Percentiles rank a stretch among this genome's conserved stretches.
These are phyloP conservation scores for Hyla sarda DNA, from an alignment of 2,113 vertebrate genomes.

Conservation along the genomic window DNA sequence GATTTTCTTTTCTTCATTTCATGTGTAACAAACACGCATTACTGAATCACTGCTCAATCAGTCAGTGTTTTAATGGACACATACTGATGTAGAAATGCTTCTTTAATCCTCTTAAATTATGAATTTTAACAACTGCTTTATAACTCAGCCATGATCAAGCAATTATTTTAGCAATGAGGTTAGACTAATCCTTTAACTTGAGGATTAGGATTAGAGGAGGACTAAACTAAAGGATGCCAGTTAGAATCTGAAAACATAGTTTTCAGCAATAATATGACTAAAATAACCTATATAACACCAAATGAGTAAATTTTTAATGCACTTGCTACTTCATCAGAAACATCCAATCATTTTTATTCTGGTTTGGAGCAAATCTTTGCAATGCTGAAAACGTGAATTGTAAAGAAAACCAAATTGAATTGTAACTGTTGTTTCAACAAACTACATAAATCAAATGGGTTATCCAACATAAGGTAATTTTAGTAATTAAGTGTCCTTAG, in stretches of 20 bases:
- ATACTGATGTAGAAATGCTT: slow-evolving; percentile 32
- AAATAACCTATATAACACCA: not conserved
- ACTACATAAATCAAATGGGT: too few species aligned
- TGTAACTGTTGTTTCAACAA: too few species aligned
- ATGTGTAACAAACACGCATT: not conserved
- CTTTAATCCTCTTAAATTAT: slow-evolving; percentile 47
- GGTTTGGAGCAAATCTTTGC: too few species aligned
- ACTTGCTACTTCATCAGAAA: not conserved
- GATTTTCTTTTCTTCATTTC: not conserved
- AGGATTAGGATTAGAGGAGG: slow-evolving; percentile 30
- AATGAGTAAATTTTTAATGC: not conserved
- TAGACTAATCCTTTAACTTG: slow-evolving; percentile 51
- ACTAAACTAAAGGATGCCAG: not conserved
- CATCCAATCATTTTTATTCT: not conserved
- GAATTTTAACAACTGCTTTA: slow-evolving; percentile 37
- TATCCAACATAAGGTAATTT: too few species aligned
- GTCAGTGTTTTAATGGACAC: slow-evolving; percentile 2
- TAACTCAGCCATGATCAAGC: slow-evolving; percentile 36
- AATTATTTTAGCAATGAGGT: slow-evolving; percentile 49
- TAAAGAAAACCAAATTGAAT: too few species aligned
- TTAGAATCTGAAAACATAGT: slow-evolving; percentile 9
- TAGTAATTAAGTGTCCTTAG: too few species aligned
- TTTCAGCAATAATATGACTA: not conserved
- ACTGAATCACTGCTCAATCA: not conserved
- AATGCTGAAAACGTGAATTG: too few species aligned